Percentiles rank a stretch among this genome's conserved stretches.
Conservation (phyloP, 1,140 invertebrate species). For the Solenopsis fugax region DNA sequence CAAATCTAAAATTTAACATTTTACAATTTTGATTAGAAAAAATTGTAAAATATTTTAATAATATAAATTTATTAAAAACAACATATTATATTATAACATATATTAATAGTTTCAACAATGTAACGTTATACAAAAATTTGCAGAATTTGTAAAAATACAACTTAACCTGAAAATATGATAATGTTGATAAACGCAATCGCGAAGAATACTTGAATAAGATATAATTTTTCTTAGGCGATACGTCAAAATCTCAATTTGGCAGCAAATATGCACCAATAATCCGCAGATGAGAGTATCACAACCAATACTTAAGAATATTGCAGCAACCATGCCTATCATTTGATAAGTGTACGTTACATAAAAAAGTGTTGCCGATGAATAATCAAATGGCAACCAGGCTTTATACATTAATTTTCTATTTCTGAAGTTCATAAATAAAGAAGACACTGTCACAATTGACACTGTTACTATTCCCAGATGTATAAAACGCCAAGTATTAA, state of each 20-base stretch:
- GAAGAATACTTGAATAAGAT: not conserved
- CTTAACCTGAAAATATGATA: conserved; percentile 38
- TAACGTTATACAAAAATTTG: not conserved
- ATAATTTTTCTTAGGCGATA: conserved; percentile 49
- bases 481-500: conserved; percentile 41
- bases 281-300: conserved; percentile 65
- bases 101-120: not conserved
- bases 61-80: not conserved
- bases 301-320: conserved; percentile 23
- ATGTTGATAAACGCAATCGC: conserved; percentile 23
- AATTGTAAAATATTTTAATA: not conserved
- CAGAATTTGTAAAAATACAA: not conserved
- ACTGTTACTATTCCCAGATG: conserved; percentile 56
- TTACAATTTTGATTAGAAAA: not conserved
- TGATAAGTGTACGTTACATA: conserved; percentile 72
- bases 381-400: conserved; percentile 75
- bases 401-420: conserved; percentile 57
- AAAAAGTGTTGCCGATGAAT: conserved; percentile 34
- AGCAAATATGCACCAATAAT: conserved; percentile 63
- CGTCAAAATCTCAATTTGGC: conserved; percentile 66
- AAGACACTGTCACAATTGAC: conserved; percentile 46
- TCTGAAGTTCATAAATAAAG: conserved; percentile 52
- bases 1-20: conserved; percentile 45
- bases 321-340: conserved; percentile 26
- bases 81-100: not conserved